Conservation (phyloP, 2,797 vertebrate species). For the Propithecus perrieri region DNA sequence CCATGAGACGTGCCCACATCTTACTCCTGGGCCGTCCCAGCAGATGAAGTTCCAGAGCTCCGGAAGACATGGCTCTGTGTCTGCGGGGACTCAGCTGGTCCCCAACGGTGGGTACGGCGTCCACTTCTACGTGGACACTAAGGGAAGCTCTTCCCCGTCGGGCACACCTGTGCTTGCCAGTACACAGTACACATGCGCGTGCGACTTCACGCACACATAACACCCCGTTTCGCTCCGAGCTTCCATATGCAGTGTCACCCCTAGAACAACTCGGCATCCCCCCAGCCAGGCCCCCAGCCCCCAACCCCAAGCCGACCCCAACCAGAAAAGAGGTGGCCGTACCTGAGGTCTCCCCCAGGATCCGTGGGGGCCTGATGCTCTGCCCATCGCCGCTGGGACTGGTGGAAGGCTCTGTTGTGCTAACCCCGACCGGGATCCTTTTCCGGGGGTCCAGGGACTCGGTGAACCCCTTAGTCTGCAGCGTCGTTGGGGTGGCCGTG, state of each 20-base stretch:
- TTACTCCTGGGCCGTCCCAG: accelerated
- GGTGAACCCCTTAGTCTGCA: slow-evolving; percentile 72
- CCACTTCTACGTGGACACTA: accelerated
- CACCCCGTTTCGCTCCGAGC: accelerated
- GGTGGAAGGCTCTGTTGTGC: slow-evolving; percentile 83
- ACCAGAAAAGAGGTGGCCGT: background rate
- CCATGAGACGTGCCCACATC: background rate
- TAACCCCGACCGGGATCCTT: slow-evolving; percentile 73
- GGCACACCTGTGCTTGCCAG: accelerated
- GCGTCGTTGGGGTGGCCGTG: slow-evolving; percentile 48
- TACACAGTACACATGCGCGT: accelerated
- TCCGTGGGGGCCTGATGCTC: slow-evolving; percentile 81
- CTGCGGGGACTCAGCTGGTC: accelerated
- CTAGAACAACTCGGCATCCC: accelerated
- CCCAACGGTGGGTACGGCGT: accelerated
- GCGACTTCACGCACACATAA: accelerated
- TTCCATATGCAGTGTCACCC: accelerated
- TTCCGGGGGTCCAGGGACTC: slow-evolving; percentile 71
- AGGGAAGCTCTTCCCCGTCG: background rate
- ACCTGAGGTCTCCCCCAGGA: slow-evolving; percentile 88
- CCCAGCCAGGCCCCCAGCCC: background rate
- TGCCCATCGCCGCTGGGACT: slow-evolving; percentile 79
- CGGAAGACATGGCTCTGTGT: accelerated
- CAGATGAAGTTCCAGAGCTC: accelerated
- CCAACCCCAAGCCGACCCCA: background rate